Base-by-base conservation (phyloP, 1,140 invertebrate genomes). In the Maconellicoccus hirsutus region DNA sequence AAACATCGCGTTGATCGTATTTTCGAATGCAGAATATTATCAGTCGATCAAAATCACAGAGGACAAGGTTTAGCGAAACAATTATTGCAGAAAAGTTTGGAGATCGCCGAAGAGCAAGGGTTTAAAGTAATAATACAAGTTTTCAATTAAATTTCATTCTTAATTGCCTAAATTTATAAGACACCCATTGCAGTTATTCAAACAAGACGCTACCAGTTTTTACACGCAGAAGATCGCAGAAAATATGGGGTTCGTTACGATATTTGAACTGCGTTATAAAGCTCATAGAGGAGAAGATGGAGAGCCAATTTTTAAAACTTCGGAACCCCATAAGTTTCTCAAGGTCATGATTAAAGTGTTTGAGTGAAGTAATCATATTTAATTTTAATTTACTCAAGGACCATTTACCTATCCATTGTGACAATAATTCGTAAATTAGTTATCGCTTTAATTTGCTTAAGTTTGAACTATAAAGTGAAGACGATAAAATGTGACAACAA, bases 11-110 rank as follows among this genome's bases (percentile, higher is more conserved):
- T 90, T 3, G 85, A 89, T 29, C 83, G 85, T 71, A 83, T 91
- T n/a, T 88, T 92, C 74, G 90, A 92, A 77, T 86, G 88, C 74
- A 82, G 89, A 63, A 91, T 92, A 73, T 84, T 92, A 10, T 89
- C 88, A 26, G 88, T 91, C 6, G 86, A 89, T 71, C 81, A 84
- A 23, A 78, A 80, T 59, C 89, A 84, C 72, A 82, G 90, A 8
- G 89, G 89, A 0, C 81, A 79, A 74, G 89, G 89, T 12, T 79
- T 91, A 59, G 89, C 88, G 1, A 86, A 86, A 73, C 82, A 87
- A 73, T 80, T 92, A 8, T 84, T 91, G 77, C 79, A 79, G 7
- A 82, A 83, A 21, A 86, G 86, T 75, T 82, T 88, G 71, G 80
- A 84, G 21, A 78, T 85, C n/a, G 89, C 88, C 0, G 83, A 79